Base-by-base conservation (phyloP, 1,140 invertebrate genomes). In the Plodia interpunctella region DNA sequence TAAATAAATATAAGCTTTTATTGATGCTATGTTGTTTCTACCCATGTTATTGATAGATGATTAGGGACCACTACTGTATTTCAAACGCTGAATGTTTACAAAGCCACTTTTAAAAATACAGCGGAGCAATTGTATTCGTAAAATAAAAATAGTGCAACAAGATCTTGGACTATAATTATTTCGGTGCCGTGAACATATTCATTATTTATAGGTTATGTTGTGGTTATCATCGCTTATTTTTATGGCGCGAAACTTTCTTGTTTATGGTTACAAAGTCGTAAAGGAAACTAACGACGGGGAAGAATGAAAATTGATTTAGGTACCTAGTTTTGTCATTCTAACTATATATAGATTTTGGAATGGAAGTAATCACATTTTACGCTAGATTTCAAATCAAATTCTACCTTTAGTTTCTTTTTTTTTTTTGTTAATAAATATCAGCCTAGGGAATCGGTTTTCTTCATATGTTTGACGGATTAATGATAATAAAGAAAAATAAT, bases 151-250 rank as follows among this genome's bases (percentile, higher is more conserved):
- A 32, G 10, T 8, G 30, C 9, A 32, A 9, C 30, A 1, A 32
- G 30, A 32, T 32, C 13, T 72, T 66, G 66, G 55, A 66, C 62
- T 60, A 57, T 63, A 72, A 80, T 79, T 72, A 72, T 75, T 68
- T 65, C 65, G 67, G 59, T 74, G 67, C 70, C 73, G 69, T 70
- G 62, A 76, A 80, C 70, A 73, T 76, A 76, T 75, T 76, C 70
- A 78, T 82, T 80, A 76, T 60, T 63, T 59, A 51, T 57, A n/a
- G 49, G 18, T 19, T 53, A 15, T 44, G 38, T 44, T 53, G 51
- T 21, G 51, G 51, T 53, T 53, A 53, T 21, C 38, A 15, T 20
- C 51, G 51, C 51, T 44, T 44, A 53, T 53, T 53, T 44, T 53
- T 53, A 53, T 53, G 20, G 51, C 11, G 51, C 28, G 5, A 55